Percentiles rank a stretch among this genome's conserved stretches.
Evolutionary conservation across 2,113 vertebrate species (phyloP).

Genomic region (Rutilus rutilus): DNA sequence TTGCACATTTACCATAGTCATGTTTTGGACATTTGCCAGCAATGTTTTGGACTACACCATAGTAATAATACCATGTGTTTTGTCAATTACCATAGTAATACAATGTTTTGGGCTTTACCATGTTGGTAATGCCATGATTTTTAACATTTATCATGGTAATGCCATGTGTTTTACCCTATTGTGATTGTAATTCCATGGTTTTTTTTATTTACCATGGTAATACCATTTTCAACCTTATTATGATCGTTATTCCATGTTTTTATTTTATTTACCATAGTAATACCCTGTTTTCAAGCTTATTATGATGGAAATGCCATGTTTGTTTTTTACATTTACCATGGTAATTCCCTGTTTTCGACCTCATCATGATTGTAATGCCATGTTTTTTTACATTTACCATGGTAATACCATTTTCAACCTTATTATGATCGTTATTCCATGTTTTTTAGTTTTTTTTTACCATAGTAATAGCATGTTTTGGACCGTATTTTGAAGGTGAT

Average conservation of each 20-base stretch:
- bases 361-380: neutral
- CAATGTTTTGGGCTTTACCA: no score
- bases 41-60: neutral
- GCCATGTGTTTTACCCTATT: neutral
- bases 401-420: neutral
- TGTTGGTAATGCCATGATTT: neutral
- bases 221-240: neutral
- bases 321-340: neutral
- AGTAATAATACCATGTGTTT: neutral
- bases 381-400: neutral
- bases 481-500: neutral
- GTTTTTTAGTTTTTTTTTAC: neutral
- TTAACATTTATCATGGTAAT: neutral
- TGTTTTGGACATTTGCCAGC: neutral
- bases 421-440: no score
- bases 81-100: no score
- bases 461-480: neutral
- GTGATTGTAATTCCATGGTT: neutral
- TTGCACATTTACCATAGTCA: neutral
- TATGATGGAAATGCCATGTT: neutral
- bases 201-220: neutral
- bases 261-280: neutral
- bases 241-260: neutral
- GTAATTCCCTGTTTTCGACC: neutral
- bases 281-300: neutral